These are phyloP conservation scores for Geotrypetes seraphini DNA, from an alignment of 2,797 vertebrate genomes.

Conservation along the genomic window DNA sequence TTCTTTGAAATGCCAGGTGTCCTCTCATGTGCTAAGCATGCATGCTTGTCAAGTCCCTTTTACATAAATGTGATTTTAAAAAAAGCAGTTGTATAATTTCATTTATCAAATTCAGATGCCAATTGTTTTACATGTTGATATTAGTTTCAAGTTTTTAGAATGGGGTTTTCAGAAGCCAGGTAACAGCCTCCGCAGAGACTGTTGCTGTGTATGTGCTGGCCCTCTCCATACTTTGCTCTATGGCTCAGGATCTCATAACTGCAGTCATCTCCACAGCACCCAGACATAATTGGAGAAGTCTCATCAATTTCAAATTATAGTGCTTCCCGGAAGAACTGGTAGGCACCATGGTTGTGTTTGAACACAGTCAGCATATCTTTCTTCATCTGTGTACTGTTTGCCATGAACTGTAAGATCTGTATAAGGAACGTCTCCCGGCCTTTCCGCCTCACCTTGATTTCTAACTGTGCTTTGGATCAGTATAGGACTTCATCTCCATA, in stretches of 20 bases:
- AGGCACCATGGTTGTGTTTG: conserved; percentile 90
- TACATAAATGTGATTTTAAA: no score
- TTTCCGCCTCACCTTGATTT: conserved; percentile 78
- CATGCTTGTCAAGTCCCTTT: no score
- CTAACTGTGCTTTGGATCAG: conserved; percentile 88
- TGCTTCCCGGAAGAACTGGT: conserved; percentile 92
- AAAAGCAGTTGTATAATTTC: no score
- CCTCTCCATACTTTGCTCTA: conserved; percentile 80
- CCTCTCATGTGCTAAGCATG: no score
- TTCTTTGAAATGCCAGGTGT: no score
- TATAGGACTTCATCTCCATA: no score
- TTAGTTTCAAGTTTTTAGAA: no score
- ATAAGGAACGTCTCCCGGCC: conserved; percentile 88
- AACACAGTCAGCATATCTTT: conserved; percentile 95
- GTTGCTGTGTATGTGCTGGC: conserved; percentile 68
- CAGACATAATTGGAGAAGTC: conserved; percentile 81
- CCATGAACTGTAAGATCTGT: conserved; percentile 87
- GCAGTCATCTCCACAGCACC: conserved; percentile 85
- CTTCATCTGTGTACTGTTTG: conserved; percentile 96
- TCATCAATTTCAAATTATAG: conserved; percentile 90
- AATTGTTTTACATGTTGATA: no score
- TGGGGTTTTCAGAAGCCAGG: no score
- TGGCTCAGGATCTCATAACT: conserved; percentile 90
- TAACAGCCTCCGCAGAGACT: conserved; percentile 83
- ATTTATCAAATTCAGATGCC: no score